These are phyloP conservation scores for Crepidodera aurea DNA, from an alignment of 2,888 invertebrate genomes.

Conservation along the genomic window DNA sequence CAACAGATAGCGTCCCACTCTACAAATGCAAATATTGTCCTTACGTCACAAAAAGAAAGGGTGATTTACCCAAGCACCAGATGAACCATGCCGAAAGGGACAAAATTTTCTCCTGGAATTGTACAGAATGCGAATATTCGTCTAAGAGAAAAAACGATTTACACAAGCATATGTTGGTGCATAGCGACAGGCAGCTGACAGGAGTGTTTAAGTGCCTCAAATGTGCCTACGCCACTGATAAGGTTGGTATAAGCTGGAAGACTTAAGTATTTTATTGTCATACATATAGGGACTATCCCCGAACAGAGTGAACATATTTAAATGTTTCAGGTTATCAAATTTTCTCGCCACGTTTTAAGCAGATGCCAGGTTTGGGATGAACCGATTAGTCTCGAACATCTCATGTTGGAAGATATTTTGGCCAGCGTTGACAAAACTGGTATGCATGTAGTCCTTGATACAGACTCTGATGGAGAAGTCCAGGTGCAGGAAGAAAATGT, in stretches of 20 bases:
- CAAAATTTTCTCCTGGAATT: slow-evolving; percentile 29
- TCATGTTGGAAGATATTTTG: slow-evolving; percentile 39
- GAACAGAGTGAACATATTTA: too few relatives aligned
- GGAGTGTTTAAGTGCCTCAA: slow-evolving; percentile 45
- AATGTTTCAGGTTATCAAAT: slow-evolving; percentile 35
- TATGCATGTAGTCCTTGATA: slow-evolving; percentile 31
- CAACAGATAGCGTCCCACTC: slow-evolving; percentile 28
- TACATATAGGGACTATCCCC: too few relatives aligned
- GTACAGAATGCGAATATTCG: slow-evolving; percentile 39
- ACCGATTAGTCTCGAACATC: slow-evolving; percentile 28
- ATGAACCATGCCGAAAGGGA: slow-evolving; percentile 36
- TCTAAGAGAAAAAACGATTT: slow-evolving; percentile 45
- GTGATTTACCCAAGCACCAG: slow-evolving; percentile 41
- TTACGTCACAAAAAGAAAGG: slow-evolving; percentile 44
- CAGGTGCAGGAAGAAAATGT: slow-evolving; percentile 2
- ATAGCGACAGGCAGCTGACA: slow-evolving; percentile 41
- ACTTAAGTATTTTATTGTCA: too few relatives aligned
- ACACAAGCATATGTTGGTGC: slow-evolving; percentile 45
- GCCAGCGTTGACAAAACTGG: slow-evolving; percentile 31
- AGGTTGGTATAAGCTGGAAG: too few relatives aligned
- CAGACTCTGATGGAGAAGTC: slow-evolving; percentile 10
- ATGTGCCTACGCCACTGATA: slow-evolving; percentile 42
- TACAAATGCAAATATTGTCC: slow-evolving; percentile 43
- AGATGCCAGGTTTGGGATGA: slow-evolving; percentile 34
- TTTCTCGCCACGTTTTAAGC: slow-evolving; percentile 45